A percentile compares a stretch with the other conserved stretches of the same genome.
Evolutionary conservation across 2,113 vertebrate species (phyloP).

Genomic region (Muntiacus reevesi): DNA sequence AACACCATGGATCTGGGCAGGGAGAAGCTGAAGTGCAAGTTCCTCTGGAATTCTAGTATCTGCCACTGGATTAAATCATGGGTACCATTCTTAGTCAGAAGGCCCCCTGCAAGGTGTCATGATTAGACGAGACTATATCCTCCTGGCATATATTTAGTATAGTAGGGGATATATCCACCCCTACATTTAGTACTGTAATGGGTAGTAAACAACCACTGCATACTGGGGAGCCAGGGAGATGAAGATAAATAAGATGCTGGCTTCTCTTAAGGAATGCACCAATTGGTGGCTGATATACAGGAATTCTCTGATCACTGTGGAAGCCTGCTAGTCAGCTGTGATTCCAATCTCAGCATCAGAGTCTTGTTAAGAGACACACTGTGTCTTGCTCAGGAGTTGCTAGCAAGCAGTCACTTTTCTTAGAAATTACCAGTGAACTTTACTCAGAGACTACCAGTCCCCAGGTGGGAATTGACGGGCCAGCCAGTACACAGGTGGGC

Average conservation of each 20-base stretch:
- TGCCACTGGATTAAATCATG: background rate
- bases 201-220: background rate
- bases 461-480: background rate
- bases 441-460: background rate
- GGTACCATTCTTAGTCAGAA: background rate
- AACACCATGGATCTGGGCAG: background rate
- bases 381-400: background rate
- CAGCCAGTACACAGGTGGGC: background rate
- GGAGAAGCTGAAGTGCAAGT: background rate
- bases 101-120: background rate
- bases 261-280: background rate
- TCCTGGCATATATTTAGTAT: background rate
- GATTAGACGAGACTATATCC: background rate
- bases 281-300: background rate
- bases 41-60: background rate
- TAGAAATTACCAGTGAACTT: background rate
- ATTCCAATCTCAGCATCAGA: background rate
- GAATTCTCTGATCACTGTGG: background rate
- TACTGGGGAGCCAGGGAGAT: background rate
- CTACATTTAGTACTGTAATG: background rate
- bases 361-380: background rate
- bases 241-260: background rate
- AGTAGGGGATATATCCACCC: background rate
- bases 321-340: background rate
- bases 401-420: background rate